Evolutionary conservation across 2,113 vertebrate genomes (phyloP).

Genomic region (Gadus macrocephalus): DNA sequence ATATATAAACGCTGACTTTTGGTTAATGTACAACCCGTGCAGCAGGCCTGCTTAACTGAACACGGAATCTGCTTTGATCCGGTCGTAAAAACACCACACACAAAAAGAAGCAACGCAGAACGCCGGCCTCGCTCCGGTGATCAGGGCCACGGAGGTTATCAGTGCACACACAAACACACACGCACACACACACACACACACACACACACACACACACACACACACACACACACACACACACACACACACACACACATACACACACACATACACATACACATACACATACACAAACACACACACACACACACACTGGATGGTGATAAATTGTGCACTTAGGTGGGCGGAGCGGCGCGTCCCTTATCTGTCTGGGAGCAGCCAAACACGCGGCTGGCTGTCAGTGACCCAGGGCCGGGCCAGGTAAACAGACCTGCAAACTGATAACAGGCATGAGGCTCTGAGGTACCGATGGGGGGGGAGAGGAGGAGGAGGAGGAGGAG

Average conservation of each 20-base stretch:
- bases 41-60: constrained; percentile 69
- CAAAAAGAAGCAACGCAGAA: background rate
- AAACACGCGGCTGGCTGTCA: constrained; percentile 60
- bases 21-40: constrained; percentile 72
- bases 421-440: constrained; percentile 70
- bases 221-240: constrained; percentile 11
- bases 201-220: constrained; percentile 27
- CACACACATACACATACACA: too few species aligned
- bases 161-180: constrained; percentile 30
- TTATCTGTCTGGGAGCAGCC: constrained; percentile 67
- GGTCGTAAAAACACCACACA: constrained; percentile 49
- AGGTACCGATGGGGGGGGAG: constrained; percentile 20
- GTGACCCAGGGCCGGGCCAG: constrained; percentile 56
- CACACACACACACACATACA: constrained; percentile 33
- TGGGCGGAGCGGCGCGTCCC: constrained; percentile 68
- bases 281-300: background rate
- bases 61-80: constrained; percentile 77
- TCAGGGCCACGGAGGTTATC: constrained; percentile 62
- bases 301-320: constrained; percentile 48
- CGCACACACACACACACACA: constrained; percentile 19
- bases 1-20: background rate
- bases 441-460: constrained; percentile 42
- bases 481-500: constrained; percentile 9
- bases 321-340: constrained; percentile 75
- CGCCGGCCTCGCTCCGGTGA: constrained; percentile 34